Evolutionary conservation across 2,113 vertebrate genomes (phyloP).

Genomic region (Bufo gargarizans): DNA sequence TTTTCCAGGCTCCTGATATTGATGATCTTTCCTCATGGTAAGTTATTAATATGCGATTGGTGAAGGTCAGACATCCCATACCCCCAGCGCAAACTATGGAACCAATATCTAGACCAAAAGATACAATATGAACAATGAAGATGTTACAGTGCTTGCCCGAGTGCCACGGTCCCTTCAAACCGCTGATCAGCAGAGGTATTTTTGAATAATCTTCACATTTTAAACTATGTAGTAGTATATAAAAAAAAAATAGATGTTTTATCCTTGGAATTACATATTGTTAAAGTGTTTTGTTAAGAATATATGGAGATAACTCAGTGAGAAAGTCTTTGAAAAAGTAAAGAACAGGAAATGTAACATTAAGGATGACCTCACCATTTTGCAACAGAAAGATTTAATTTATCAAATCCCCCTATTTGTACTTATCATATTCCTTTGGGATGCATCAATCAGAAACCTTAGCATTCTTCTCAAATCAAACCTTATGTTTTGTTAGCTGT

Average conservation of each 20-base stretch:
- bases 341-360: constrained; percentile 41
- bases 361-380: constrained; percentile 13
- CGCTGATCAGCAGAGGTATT: too few species aligned
- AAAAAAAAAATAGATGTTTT: neutral
- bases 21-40: too few species aligned
- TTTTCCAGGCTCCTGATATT: too few species aligned
- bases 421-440: constrained; percentile 12
- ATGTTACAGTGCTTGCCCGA: too few species aligned
- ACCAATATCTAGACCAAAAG: too few species aligned
- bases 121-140: too few species aligned
- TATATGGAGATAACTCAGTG: neutral
- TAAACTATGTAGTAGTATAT: too few species aligned
- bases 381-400: constrained; percentile 22
- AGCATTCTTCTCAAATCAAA: neutral
- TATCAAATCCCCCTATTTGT: constrained; percentile 26
- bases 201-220: too few species aligned
- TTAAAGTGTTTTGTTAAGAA: neutral
- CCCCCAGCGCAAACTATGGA: too few species aligned
- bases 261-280: neutral
- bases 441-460: constrained; percentile 15
- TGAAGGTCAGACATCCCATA: too few species aligned
- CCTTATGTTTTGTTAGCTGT: neutral
- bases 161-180: too few species aligned
- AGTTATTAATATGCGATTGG: too few species aligned
- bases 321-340: neutral